Percentiles rank a stretch among this genome's conserved stretches.
These are phyloP conservation scores for Ceratosolen solmsi DNA, from an alignment of 1,140 invertebrate genomes.

Conservation along the genomic window DNA sequence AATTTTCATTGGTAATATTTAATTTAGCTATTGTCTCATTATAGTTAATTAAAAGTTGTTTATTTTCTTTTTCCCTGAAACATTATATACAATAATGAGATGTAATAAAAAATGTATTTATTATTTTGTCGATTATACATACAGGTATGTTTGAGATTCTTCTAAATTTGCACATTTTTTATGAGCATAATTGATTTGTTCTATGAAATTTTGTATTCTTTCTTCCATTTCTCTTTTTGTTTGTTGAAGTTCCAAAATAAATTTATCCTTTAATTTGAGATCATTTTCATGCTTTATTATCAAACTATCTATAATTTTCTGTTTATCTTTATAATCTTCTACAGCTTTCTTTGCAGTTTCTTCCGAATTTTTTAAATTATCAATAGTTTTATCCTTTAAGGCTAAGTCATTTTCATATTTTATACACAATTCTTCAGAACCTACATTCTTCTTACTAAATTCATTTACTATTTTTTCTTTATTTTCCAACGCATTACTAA, in stretches of 20 bases:
- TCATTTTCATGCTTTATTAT: slow-evolving; percentile 25
- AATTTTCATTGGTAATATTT: slow-evolving; percentile 64
- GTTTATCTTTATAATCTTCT: slow-evolving; percentile 26
- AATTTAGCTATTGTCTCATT: slow-evolving; percentile 59
- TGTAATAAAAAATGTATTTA: slow-evolving; percentile 1
- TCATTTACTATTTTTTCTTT: slow-evolving; percentile 46
- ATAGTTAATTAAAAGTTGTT: slow-evolving; percentile 63
- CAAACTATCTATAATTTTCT: slow-evolving; percentile 1
- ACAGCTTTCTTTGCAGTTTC: slow-evolving; percentile 53
- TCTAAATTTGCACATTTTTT: slow-evolving; percentile 58
- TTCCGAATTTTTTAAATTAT: slow-evolving; percentile 48
- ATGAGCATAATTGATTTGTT: slow-evolving; percentile 61
- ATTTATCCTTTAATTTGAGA: slow-evolving; percentile 45
- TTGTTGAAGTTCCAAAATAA: slow-evolving; percentile 33
- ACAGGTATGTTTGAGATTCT: slow-evolving; percentile 61
- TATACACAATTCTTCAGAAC: slow-evolving; percentile 49
- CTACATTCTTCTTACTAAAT: slow-evolving; percentile 13
- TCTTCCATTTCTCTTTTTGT: slow-evolving; percentile 54
- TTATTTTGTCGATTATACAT: slow-evolving; percentile 48
- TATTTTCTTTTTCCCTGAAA: slow-evolving; percentile 67
- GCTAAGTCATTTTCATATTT: slow-evolving; percentile 49
- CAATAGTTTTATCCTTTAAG: slow-evolving; percentile 51
- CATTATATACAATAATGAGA: slow-evolving; percentile 35
- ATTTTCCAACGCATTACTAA: slow-evolving; percentile 35
- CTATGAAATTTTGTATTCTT: slow-evolving; percentile 60